Base-by-base conservation (phyloP, 2,113 vertebrate genomes). In the Pelecanoides urinatrix region DNA sequence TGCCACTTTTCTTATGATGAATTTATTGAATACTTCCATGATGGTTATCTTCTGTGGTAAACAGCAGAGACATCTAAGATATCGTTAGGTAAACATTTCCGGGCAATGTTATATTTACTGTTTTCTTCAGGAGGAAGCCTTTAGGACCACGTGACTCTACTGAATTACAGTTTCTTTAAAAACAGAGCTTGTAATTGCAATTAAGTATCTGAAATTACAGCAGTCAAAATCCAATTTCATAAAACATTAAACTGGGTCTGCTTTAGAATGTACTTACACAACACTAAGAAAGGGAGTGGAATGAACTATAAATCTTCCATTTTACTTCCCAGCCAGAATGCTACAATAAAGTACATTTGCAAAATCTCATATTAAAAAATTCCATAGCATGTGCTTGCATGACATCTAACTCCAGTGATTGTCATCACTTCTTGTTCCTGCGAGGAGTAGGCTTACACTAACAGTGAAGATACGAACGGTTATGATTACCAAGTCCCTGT, bases 151-250 rank as follows among this genome's bases (percentile, higher is more conserved):
- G n/a, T 34, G 45, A 16, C 55, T 36, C 36, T 44, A 26, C 17
- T 34, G 63, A 83, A 76, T 79, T 86, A 53, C 49, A 71, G 67
- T 86, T 95, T 74, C 83, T 83, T 84, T 83, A 83, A 96, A 95
- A 95, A 90, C 36, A 70, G 71, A 86, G 49, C 84, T 95, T 96
- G 80, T 93, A 86, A 88, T 77, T 87, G 65, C 88, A 94, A 86
- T 97, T 86, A 96, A 94, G 87, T 92, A 72, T 95, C 93, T 95
- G 68, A 94, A 96, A 95, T 97, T 88, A 87, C 79, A 96, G 88
- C 94, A 87, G 87, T 82, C 22, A 12, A 84, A 97, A 95, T 91
- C 81, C 88, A 86, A 59, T 97, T 94, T 85, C 88, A 96, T 96
- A 68, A 97, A 96, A 47, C 61, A 90, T 95, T 85, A 89, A n/a